Base-by-base conservation (phyloP, 2,888 invertebrate species). In the Leptothorax acervorum region DNA sequence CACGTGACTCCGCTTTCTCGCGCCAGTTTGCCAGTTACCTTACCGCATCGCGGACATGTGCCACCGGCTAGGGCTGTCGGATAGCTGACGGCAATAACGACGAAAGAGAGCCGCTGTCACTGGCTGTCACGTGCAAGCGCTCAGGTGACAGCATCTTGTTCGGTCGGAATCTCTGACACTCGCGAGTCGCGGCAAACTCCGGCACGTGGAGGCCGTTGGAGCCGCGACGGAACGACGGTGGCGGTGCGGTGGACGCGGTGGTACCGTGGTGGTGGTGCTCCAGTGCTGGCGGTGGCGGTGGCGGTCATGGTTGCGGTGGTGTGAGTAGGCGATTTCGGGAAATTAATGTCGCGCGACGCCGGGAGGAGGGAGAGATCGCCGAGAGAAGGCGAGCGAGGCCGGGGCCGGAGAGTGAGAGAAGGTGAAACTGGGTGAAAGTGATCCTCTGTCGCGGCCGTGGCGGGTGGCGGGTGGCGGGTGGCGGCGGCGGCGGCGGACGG, bases 391-490 rank as follows among this genome's bases (percentile, higher is more conserved):
- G 45, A 51, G 45, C 60, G 48, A 79, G 48, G 78, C 75, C 75
- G 83, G 86, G 85, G 84, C 6, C 35, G 35, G 35, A 6, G 35
- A 88, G 87, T 4, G 35, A 6, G 35, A 88, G 87, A 88, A 90
- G 91, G 91, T 92, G 92, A 92, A 91, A 92, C 92, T 85, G 85
- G 85, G 91, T 92, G 92, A 92, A 91, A 92, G 92, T 86, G 86
- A 91, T 85, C 73, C 65, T 73, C 70, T 63, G 74, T 55, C 53
- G 62, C 84, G 62, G 28, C 53, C n/a, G 51, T n/a, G 63, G 65
- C 23, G 45, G 35, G 23, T 23, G 23, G 23, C 23, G 23, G 23
- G 65, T 23, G 45, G 35, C n/a, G n/a, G n/a, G n/a, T n/a, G n/a
- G n/a, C n/a, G n/a, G n/a, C 35, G 35, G 23, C 23, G 23, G 23